Conservation (phyloP, 2,797 vertebrate genomes). For the Chromis chromis region DNA sequence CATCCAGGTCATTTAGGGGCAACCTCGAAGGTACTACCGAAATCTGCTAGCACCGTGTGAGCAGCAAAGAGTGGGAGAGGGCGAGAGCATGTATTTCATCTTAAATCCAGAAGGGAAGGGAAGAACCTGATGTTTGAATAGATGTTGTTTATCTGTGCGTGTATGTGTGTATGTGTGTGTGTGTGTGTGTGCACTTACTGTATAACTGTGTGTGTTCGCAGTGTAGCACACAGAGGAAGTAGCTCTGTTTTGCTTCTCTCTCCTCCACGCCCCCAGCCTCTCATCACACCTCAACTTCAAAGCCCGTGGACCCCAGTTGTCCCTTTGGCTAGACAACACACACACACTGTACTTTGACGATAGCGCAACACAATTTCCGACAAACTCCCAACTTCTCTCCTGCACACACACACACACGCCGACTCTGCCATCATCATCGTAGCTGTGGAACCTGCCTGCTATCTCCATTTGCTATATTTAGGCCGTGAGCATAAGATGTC, state of each 20-base stretch:
- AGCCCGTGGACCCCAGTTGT: constrained; percentile 76
- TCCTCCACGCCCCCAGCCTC: constrained; percentile 70
- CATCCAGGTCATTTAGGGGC: constrained; percentile 68
- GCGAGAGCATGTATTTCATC: constrained; percentile 23
- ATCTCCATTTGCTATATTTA: constrained; percentile 84
- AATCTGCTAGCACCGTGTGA: constrained; percentile 28
- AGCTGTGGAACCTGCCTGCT: constrained; percentile 76
- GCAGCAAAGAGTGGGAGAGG: constrained; percentile 23
- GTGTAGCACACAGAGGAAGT: constrained; percentile 51
- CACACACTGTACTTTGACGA: constrained; percentile 31
- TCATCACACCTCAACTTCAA: constrained; percentile 84
- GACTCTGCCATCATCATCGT: constrained; percentile 60
- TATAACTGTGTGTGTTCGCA: constrained; percentile 12
- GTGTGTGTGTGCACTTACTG: neutral
- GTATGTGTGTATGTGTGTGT: constrained; percentile 19
- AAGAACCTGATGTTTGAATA: constrained; percentile 55
- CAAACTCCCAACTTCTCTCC: constrained; percentile 60
- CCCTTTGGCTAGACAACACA: constrained; percentile 68
- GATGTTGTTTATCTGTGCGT: constrained; percentile 24
- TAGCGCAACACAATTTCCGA: constrained; percentile 57
- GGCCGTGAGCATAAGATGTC: constrained; percentile 79
- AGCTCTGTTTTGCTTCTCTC: constrained; percentile 62
- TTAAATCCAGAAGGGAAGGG: constrained; percentile 40
- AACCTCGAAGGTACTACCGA: constrained; percentile 45
- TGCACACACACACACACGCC: constrained; percentile 23